A percentile compares a stretch with the other conserved stretches of the same genome.
phyloP scores from a whole-genome alignment of 2,888 invertebrate species.

The Drosophila hawaiiensis region DNA sequence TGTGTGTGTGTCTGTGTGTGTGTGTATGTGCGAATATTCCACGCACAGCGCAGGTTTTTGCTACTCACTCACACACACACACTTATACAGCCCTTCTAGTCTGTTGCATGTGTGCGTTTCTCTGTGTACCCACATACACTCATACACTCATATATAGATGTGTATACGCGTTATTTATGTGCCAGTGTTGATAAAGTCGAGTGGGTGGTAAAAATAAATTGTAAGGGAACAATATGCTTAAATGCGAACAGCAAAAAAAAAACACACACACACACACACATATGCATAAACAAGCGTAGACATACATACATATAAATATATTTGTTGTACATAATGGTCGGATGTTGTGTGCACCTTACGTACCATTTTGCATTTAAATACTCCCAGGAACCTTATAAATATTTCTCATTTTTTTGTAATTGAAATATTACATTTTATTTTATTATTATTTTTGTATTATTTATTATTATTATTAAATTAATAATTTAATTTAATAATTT shows the following conservation, averaged over 20 bases:
- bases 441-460: not conserved
- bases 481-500: not conserved
- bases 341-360: not conserved
- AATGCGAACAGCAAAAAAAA: constrained; percentile 7
- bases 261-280: not conserved
- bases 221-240: constrained; percentile 15
- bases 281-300: not conserved
- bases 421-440: not conserved
- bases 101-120: constrained; percentile 18
- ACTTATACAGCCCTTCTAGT: not conserved
- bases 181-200: constrained; percentile 27
- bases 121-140: constrained; percentile 6
- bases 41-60: constrained; percentile 42
- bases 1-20: too few species aligned
- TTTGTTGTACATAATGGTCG: not conserved
- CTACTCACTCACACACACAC: constrained; percentile 27
- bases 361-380: not conserved
- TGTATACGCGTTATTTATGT: constrained; percentile 25
- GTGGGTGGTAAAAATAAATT: constrained; percentile 37
- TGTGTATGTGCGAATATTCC: constrained; percentile 40
- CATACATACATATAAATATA: too few species aligned
- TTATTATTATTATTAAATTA: not conserved
- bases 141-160: not conserved
- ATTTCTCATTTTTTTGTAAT: not conserved
- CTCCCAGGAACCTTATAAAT: not conserved